A percentile compares a stretch with the other conserved stretches of the same genome.
Evolutionary conservation across 2,797 vertebrate species (phyloP).

Genomic region (Orientallactaga sibirica): DNA sequence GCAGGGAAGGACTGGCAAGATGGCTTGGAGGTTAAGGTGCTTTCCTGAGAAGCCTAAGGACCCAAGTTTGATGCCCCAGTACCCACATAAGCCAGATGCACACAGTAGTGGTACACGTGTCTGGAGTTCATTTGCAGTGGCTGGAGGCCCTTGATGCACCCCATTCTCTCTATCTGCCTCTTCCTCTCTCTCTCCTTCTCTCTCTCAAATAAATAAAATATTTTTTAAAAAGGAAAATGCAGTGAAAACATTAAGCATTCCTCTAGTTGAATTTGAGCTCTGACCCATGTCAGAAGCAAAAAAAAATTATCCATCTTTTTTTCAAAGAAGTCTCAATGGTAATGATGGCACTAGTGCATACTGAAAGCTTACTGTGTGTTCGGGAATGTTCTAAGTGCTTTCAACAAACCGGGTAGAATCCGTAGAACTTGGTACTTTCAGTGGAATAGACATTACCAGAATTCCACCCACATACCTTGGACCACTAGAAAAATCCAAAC

Average conservation of each 20-base stretch:
- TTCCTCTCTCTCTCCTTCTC: no score
- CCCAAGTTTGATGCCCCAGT: no score
- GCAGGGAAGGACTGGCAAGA: no score
- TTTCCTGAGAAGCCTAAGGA: no score
- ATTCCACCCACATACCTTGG: neutral
- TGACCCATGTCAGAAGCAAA: neutral
- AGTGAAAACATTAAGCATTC: neutral
- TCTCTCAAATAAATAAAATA: no score
- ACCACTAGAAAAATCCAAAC: conserved; percentile 37
- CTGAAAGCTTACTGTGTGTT: neutral
- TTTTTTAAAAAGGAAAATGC: neutral
- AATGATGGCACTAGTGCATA: neutral
- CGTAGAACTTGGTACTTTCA: neutral
- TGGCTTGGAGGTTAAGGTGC: no score
- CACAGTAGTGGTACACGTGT: no score
- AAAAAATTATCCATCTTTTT: conserved; percentile 3
- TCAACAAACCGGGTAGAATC: neutral
- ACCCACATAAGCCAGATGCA: no score
- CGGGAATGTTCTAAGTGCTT: neutral
- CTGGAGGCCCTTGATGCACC: no score
- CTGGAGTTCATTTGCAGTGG: no score
- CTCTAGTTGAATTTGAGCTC: conserved; percentile 17
- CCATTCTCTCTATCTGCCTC: no score
- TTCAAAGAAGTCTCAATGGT: neutral
- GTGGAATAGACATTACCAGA: neutral